Percentiles rank a stretch among this genome's conserved stretches.
Conservation (phyloP, 2,888 invertebrate genomes). For the Listrodromus nycthemerus region DNA sequence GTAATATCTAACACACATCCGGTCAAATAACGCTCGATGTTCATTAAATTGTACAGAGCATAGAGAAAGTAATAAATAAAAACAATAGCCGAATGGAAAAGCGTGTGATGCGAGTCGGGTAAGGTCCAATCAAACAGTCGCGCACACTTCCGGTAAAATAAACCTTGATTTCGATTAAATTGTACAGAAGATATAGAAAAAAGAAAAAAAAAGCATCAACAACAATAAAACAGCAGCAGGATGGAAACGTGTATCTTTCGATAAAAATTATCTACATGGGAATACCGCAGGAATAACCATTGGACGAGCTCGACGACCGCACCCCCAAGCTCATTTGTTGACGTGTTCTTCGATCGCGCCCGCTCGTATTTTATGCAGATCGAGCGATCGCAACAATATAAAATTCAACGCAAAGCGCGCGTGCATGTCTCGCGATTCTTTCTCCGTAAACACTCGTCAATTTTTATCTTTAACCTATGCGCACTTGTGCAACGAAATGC, state of each 20-base stretch:
- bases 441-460: neutral
- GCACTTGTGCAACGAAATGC: neutral
- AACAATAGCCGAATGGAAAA: neutral
- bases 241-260: neutral
- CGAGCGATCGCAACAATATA: neutral
- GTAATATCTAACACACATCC: too few relatives aligned
- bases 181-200: too few relatives aligned
- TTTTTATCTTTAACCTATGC: neutral
- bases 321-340: constrained; percentile 13
- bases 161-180: neutral
- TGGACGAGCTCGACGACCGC: constrained; percentile 6
- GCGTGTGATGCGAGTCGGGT: neutral
- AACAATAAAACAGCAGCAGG: neutral
- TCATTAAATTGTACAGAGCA: too few relatives aligned
- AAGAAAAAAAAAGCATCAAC: too few relatives aligned
- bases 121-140: neutral
- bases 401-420: neutral
- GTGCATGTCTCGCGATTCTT: neutral
- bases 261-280: neutral
- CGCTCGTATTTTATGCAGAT: neutral
- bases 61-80: too few relatives aligned
- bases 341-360: neutral
- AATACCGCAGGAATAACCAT: neutral
- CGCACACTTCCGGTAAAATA: neutral
- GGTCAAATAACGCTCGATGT: too few relatives aligned